Base-by-base conservation (phyloP, 2,888 invertebrate genomes). In the Synanthedon myopaeformis region DNA sequence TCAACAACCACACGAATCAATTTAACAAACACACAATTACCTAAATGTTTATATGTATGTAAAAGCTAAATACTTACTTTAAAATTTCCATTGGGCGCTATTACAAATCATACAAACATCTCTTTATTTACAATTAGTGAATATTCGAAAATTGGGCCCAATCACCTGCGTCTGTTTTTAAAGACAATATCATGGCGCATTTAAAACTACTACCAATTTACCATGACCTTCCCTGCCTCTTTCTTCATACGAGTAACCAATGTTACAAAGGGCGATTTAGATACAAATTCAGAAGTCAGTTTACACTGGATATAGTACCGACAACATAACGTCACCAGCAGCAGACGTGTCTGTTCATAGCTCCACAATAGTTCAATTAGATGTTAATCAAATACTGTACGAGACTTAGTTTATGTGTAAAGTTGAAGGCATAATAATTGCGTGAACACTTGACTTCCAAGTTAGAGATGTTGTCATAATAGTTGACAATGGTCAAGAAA, bases 121-220 rank as follows among this genome's bases (percentile, higher is more conserved):
- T 35, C 35, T 35, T 35, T 35, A 35, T 45, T 45, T 5, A 45
- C 45, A 13, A n/a, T n/a, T n/a, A 35, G 35, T 35, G 45, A 45
- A 45, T 45, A 57, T 59, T 61, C 52, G 49, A 59, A 62, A 66
- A 70, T 67, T 66, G 64, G 61, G 55, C 57, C 61, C 54, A 53
- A 58, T 61, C 67, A 69, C 64, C 67, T 69, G 72, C 61, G 62
- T 70, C 70, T 58, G 63, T 65, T 65, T 63, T 59, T 59, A 58
- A 51, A 55, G 51, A 53, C 48, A 61, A 59, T 59, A 55, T 59
- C 49, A 45, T 35, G 35, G 35, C 3, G 45, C 6, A 5, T 13
- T 13, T n/a, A 57, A 55, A 53, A 56, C 55, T 54, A 52, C 55
- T 49, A 54, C 62, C 59, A 61, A 55, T 52, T 51, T 51, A 13